Percentiles rank a stretch among this genome's conserved stretches.
These are phyloP conservation scores for Acanthiza pusilla DNA, from an alignment of 2,797 vertebrate genomes.

Conservation along the genomic window DNA sequence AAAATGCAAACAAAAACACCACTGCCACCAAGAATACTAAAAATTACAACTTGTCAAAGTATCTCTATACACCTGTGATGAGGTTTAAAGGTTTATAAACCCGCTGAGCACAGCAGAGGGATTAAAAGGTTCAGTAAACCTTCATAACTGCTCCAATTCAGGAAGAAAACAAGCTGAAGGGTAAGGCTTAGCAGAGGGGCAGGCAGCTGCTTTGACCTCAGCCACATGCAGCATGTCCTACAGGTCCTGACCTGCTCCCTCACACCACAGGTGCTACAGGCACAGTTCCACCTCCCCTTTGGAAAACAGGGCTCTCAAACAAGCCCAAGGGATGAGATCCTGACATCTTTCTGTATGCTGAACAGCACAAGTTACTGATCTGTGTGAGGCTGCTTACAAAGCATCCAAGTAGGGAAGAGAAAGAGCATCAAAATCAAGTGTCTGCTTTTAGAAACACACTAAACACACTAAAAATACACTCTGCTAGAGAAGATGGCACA, in stretches of 20 bases:
- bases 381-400: not conserved
- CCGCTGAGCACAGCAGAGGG: not conserved
- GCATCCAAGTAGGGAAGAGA: not conserved
- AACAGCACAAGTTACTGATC: not conserved
- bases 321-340: not conserved
- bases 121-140: not conserved
- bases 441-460: slow-evolving; percentile 32
- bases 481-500: slow-evolving; percentile 14
- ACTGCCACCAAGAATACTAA: not conserved
- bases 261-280: not conserved
- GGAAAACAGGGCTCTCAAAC: not conserved
- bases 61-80: too few species aligned
- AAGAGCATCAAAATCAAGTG: slow-evolving; percentile 17
- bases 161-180: not conserved
- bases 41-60: not conserved
- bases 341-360: not conserved
- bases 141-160: accelerated
- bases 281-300: not conserved
- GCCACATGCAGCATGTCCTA: accelerated
- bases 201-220: not conserved
- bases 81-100: not conserved
- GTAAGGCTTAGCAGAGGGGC: not conserved
- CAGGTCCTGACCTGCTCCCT: not conserved
- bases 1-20: not conserved
- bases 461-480: slow-evolving; percentile 32